Base-by-base conservation (phyloP, 2,888 invertebrate genomes). In the Galeopsomyia nigrocyanea region DNA sequence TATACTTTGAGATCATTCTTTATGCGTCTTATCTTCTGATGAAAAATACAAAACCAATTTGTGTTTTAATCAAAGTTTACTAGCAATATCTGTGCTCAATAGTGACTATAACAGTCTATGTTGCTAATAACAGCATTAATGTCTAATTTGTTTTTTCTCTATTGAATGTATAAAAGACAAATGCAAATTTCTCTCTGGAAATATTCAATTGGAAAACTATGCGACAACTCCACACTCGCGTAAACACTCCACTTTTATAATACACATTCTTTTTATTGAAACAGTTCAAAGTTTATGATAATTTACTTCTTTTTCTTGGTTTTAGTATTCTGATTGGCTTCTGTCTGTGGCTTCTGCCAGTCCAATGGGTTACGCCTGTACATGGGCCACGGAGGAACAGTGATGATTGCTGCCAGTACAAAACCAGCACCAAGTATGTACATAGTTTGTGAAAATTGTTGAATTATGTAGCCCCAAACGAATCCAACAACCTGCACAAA, bases 321-420 rank as follows among this genome's bases (percentile, higher is more conserved):
- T 77, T 88, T 88, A 6, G 82, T 76, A 6, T 81, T 78, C 16
- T 5, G 47, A 10, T 50, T 19, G 2, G 46, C 61, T 57, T 79
- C 79, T 74, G 89, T 88, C 68, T 90, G 88, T 5, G 93, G 91
- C 83, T 95, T 95, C 84, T 95, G 96, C 98, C 98, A 98, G 76
- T 93, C 93, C 6, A 98, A 88, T 2, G 97, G 93, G 83, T 95
- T 95, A 76, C 91, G 91, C 76, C 97, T 90, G 83, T 96, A 98
- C 91, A 97, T 94, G 0, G 97, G 96, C 97, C 98, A 98, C n/a
- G 97, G 97, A 31, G 97, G 97, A 80, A 98, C 92, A 0, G 96
- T 96, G 57, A 97, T 94, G 82, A 97, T 87, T 53, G 95, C 92
- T 57, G 97, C 96, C 76, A 98, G 87, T 1, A 94, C 88, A 83